phyloP scores from a whole-genome alignment of 2,797 vertebrate species.

The Sandelia bainsii region DNA sequence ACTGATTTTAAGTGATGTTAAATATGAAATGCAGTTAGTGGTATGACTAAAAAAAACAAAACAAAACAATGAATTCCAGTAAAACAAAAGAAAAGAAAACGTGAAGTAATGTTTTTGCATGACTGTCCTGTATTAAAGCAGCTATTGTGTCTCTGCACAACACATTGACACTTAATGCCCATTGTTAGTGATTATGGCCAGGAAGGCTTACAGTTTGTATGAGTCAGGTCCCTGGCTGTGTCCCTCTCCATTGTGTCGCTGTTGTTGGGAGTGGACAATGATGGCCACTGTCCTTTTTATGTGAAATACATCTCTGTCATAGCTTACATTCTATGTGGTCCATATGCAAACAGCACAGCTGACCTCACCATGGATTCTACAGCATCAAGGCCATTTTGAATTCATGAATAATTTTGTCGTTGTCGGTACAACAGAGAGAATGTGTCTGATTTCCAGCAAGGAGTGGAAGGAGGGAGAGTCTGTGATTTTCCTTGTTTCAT shows the following conservation, averaged over 20 bases:
- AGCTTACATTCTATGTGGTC: conserved; percentile 67
- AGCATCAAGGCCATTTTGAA: conserved; percentile 65
- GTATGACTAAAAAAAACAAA: background rate
- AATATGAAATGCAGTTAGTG: background rate
- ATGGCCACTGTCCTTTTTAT: conserved; percentile 67
- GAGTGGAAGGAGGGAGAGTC: background rate
- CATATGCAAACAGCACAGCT: conserved; percentile 64
- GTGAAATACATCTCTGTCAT: conserved; percentile 67
- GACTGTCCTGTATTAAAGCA: conserved; percentile 29
- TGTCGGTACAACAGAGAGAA: conserved; percentile 56
- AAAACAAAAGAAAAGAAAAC: conserved; percentile 27
- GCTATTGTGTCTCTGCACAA: conserved; percentile 57
- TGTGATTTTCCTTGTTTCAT: conserved; percentile 36
- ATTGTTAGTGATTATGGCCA: conserved; percentile 66
- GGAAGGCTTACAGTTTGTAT: conserved; percentile 70
- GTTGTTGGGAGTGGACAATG: conserved; percentile 70
- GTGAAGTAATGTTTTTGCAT: conserved; percentile 12
- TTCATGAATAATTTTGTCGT: conserved; percentile 72
- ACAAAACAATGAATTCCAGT: background rate
- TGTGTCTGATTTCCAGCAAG: conserved; percentile 53
- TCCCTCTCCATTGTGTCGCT: conserved; percentile 80
- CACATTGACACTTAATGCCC: conserved; percentile 55
- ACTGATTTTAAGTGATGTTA: background rate
- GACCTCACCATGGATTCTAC: conserved; percentile 43
- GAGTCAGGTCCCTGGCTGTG: conserved; percentile 77